A percentile compares a stretch with the other conserved stretches of the same genome.
phyloP scores from a whole-genome alignment of 2,888 invertebrate species.

The Tetanocera ferruginea region DNA sequence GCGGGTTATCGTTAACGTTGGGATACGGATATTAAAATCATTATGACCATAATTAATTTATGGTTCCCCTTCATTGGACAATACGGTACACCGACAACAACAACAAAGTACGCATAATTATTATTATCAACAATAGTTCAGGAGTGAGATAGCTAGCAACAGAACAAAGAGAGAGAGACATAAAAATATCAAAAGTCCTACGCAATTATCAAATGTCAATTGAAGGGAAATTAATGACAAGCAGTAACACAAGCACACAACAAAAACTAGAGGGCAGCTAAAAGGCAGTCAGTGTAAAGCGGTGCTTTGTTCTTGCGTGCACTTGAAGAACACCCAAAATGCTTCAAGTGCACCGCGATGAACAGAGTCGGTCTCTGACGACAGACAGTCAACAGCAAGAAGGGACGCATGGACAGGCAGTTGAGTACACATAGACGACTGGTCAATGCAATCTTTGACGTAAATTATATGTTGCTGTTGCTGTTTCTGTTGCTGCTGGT shows the following conservation, averaged over 20 bases:
- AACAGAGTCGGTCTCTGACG: background rate
- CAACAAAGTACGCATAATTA: conserved; percentile 44
- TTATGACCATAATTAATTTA: conserved; percentile 54
- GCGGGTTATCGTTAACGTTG: background rate
- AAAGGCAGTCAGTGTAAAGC: conserved; percentile 27
- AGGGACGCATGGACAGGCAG: background rate
- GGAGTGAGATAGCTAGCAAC: background rate
- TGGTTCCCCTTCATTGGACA: conserved; percentile 45
- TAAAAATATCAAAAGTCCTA: conserved; percentile 49
- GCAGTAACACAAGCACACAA: conserved; percentile 29
- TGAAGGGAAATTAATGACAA: conserved; percentile 58
- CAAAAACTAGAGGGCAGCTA: conserved; percentile 34
- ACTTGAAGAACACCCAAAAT: conserved; percentile 34
- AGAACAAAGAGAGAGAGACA: background rate
- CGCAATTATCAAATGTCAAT: conserved; percentile 61
- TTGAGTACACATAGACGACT: background rate
- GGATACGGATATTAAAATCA: conserved; percentile 45
- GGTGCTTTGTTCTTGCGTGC: conserved; percentile 45
- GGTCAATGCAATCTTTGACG: conserved; percentile 35
- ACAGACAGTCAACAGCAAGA: background rate
- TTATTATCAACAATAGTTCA: conserved; percentile 32
- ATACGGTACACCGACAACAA: conserved; percentile 46
- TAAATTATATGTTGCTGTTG: conserved; percentile 40
- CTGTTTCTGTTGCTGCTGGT: background rate
- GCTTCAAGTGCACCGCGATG: background rate